phyloP scores from a whole-genome alignment of 2,797 vertebrate species.

The Smutsia temminckii region DNA sequence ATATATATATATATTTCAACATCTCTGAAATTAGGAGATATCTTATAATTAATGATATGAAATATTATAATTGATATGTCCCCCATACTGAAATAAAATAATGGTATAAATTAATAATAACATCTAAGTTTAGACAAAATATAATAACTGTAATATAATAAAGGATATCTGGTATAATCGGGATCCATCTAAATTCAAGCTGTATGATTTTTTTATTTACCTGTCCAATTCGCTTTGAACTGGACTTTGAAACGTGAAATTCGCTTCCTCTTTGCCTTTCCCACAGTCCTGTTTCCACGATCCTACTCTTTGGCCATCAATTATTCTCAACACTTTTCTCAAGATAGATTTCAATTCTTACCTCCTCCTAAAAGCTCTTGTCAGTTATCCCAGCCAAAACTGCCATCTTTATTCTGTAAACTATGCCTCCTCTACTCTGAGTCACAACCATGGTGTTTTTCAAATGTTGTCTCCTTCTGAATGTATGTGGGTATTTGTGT shows the following conservation, averaged over 20 bases:
- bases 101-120: background rate
- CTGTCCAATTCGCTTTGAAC: background rate
- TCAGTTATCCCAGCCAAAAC: background rate
- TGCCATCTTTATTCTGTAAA: background rate
- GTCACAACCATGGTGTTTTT: too few species aligned
- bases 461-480: background rate
- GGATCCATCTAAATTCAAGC: background rate
- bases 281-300: background rate
- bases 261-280: background rate
- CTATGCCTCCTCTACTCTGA: background rate
- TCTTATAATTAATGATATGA: background rate
- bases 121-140: background rate
- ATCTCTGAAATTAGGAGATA: background rate
- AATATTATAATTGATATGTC: background rate
- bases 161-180: background rate
- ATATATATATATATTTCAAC: background rate
- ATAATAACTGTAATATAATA: background rate
- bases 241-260: background rate
- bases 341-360: background rate
- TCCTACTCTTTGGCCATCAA: background rate
- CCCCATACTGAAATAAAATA: background rate
- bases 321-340: background rate
- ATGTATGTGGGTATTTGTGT: accelerated
- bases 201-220: background rate
- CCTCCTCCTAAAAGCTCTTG: background rate